These are phyloP conservation scores for Brachymystax lenok DNA, from an alignment of 2,797 vertebrate genomes.

Conservation along the genomic window DNA sequence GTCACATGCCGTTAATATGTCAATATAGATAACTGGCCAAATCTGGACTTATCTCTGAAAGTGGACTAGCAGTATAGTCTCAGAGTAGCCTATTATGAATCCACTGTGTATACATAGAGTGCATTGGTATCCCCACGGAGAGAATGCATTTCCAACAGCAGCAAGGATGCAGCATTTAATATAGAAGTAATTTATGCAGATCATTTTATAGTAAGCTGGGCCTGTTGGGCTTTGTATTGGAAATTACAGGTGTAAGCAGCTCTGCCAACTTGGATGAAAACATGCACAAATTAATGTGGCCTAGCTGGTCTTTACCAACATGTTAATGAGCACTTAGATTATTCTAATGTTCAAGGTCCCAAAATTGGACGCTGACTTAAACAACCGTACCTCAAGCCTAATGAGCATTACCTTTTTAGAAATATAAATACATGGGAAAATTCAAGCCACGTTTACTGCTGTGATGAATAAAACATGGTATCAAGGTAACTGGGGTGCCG, in stretches of 20 bases:
- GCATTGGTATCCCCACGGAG: constrained; percentile 15
- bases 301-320: constrained; percentile 33
- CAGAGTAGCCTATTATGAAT: constrained; percentile 16
- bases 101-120: constrained; percentile 31
- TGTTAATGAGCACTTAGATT: constrained; percentile 39
- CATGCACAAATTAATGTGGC: constrained; percentile 15
- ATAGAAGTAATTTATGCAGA: constrained; percentile 54
- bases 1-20: background rate
- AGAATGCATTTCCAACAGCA: constrained; percentile 13
- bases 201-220: constrained; percentile 50
- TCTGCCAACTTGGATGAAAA: constrained; percentile 33
- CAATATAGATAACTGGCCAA: constrained; percentile 20
- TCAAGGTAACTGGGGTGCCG: constrained; percentile 13
- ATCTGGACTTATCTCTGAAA: background rate
- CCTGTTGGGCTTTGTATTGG: constrained; percentile 43
- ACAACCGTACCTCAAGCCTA: background rate
- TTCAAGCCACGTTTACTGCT: constrained; percentile 11
- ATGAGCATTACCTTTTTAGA: background rate
- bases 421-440: constrained; percentile 1
- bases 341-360: constrained; percentile 5
- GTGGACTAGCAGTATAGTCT: constrained; percentile 20
- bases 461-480: constrained; percentile 35
- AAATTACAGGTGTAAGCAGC: constrained; percentile 62
- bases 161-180: constrained; percentile 43
- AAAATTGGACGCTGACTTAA: background rate